A percentile compares a stretch with the other conserved stretches of the same genome.
These are phyloP conservation scores for Stramonita haemastoma DNA, from an alignment of 2,888 invertebrate genomes.

Conservation along the genomic window DNA sequence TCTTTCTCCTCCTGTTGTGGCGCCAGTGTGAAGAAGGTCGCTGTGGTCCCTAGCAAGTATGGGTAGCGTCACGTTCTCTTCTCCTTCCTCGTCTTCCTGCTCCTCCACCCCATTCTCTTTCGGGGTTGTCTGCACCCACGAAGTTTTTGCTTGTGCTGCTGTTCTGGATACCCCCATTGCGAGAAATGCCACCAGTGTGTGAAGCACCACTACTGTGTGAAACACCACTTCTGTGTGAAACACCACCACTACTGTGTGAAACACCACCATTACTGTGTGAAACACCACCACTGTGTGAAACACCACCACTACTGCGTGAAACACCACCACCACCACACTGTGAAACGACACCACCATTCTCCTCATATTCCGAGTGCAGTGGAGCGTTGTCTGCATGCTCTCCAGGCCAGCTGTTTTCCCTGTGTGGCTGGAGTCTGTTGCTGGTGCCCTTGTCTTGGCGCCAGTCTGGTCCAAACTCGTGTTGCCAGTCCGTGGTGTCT, in stretches of 20 bases:
- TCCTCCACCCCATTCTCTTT: background rate
- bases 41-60: no score
- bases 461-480: background rate
- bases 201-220: background rate
- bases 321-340: background rate
- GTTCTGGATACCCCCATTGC: background rate
- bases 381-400: background rate
- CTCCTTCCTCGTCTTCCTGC: no score
- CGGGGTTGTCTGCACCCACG: background rate
- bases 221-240: no score
- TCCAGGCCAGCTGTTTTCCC: background rate
- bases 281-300: no score
- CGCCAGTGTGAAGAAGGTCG: no score
- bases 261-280: background rate
- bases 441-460: background rate
- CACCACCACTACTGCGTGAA: background rate
- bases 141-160: background rate
- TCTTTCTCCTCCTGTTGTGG: background rate
- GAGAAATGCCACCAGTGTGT: background rate
- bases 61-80: no score
- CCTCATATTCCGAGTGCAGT: background rate
- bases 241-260: no score
- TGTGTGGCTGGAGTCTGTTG: no score
- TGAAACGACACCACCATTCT: background rate
- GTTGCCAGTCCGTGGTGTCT: background rate